Conservation (phyloP, 1,140 invertebrate species). For the Euborellia annulipes region DNA sequence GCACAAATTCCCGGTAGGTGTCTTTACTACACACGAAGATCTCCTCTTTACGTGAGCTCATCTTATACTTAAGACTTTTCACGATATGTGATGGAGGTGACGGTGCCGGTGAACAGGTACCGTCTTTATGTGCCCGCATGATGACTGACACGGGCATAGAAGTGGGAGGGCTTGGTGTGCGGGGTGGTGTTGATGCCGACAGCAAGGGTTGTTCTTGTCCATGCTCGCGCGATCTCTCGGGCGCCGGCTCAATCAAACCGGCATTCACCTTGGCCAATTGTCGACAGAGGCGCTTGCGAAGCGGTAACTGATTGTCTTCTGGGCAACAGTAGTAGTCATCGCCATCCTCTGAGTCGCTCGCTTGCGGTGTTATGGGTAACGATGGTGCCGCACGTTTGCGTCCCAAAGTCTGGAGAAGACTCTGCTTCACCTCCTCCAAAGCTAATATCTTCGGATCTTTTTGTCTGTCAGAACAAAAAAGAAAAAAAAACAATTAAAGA, state of each 20-base stretch:
- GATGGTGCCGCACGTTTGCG: no score
- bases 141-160: slow-evolving; percentile 48
- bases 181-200: slow-evolving; percentile 30
- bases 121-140: slow-evolving; percentile 60
- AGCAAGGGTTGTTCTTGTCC: no score
- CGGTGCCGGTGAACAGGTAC: slow-evolving; percentile 41
- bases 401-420: no score
- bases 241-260: slow-evolving; percentile 24
- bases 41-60: slow-evolving; percentile 45
- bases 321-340: not conserved
- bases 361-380: no score
- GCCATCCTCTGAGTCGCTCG: no score
- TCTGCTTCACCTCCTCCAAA: no score
- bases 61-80: slow-evolving; percentile 61
- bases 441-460: no score
- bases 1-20: slow-evolving; percentile 28
- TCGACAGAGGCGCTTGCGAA: not conserved
- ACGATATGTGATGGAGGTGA: slow-evolving; percentile 39
- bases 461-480: no score
- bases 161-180: slow-evolving; percentile 27
- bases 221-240: no score
- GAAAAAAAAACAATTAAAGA: no score
- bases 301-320: not conserved
- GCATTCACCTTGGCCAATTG: slow-evolving; percentile 9
- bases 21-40: slow-evolving; percentile 39